phyloP scores from a whole-genome alignment of 2,888 invertebrate species.

The Rhogogaster chlorosoma region DNA sequence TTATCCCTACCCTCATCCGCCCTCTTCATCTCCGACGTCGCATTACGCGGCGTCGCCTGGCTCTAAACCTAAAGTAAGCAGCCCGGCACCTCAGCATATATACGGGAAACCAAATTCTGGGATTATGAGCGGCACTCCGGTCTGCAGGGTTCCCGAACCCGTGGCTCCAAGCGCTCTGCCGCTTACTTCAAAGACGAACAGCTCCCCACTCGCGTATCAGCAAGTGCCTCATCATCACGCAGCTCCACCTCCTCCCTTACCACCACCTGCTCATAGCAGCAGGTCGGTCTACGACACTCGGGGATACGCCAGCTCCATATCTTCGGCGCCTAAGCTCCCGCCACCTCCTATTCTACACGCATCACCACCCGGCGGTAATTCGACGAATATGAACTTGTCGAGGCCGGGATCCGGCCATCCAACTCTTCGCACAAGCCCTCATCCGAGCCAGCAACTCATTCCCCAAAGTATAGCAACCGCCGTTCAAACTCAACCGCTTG shows the following conservation, averaged over 20 bases:
- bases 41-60: conserved; percentile 79
- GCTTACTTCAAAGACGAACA: conserved; percentile 80
- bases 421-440: conserved; percentile 65
- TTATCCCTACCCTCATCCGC: conserved; percentile 78
- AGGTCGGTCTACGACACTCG: conserved; percentile 78
- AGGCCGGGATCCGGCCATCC: conserved; percentile 72
- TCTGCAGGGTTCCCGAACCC: conserved; percentile 78
- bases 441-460: conserved; percentile 60
- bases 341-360: conserved; percentile 78
- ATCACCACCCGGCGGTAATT: conserved; percentile 74
- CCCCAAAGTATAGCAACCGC: conserved; percentile 77
- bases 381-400: conserved; percentile 70
- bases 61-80: conserved; percentile 85
- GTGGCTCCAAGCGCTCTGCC: conserved; percentile 79
- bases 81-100: conserved; percentile 88
- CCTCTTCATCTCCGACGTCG: conserved; percentile 77
- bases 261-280: conserved; percentile 76
- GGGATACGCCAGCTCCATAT: conserved; percentile 68
- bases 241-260: conserved; percentile 77
- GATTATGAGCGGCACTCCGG: conserved; percentile 81
- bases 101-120: conserved; percentile 85
- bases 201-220: conserved; percentile 80
- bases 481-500: conserved; percentile 89
- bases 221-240: conserved; percentile 79
- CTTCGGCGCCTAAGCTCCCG: conserved; percentile 69